These are phyloP conservation scores for Heterochromis multidens DNA, from an alignment of 2,113 vertebrate genomes.

Conservation along the genomic window DNA sequence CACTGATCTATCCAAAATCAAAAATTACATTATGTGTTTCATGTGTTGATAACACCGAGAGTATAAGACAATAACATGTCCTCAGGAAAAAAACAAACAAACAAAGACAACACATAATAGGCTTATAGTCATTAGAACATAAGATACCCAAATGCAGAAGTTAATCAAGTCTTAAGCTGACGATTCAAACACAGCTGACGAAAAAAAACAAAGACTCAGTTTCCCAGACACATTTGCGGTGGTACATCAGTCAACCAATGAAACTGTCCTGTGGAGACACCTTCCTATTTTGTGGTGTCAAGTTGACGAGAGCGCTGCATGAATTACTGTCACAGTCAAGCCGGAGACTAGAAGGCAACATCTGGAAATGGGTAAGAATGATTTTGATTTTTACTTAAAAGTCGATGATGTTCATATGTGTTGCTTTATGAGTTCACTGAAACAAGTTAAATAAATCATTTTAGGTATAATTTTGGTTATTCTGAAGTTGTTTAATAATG, in stretches of 20 bases:
- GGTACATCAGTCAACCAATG: constrained; percentile 55
- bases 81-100: background rate
- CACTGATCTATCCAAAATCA: background rate
- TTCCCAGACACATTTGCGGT: constrained; percentile 46
- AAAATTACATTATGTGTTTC: background rate
- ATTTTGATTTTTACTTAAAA: background rate
- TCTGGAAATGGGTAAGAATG: constrained; percentile 67
- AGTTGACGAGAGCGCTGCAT: constrained; percentile 41
- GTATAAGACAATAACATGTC: background rate
- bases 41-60: background rate
- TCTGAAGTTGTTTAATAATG: background rate
- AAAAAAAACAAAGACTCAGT: constrained; percentile 23
- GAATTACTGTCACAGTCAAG: constrained; percentile 35
- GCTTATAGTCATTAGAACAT: too few relatives aligned
- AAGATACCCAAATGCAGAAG: background rate
- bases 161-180: background rate
- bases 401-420: background rate
- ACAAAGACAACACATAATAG: background rate
- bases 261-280: constrained; percentile 45
- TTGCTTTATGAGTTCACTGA: background rate
- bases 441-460: background rate
- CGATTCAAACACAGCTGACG: background rate
- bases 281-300: constrained; percentile 59
- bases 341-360: constrained; percentile 28
- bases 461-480: background rate